Conservation (phyloP, 2,797 vertebrate genomes). For the Ptychobarbus kaznakovi region DNA sequence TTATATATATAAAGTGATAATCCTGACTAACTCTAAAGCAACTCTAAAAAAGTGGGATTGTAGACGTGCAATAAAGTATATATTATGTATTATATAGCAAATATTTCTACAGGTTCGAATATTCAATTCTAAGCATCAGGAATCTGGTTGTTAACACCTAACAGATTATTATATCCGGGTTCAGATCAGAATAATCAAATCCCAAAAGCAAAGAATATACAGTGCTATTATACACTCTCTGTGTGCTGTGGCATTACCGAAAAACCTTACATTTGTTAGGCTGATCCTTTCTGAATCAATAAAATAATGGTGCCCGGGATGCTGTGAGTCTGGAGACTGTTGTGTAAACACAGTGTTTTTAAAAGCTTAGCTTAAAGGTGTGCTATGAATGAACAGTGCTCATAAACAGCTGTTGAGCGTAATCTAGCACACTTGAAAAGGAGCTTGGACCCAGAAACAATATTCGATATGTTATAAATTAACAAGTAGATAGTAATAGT, state of each 20-base stretch:
- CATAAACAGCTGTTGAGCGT: not conserved
- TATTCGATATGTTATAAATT: not conserved
- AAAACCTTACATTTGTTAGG: not conserved
- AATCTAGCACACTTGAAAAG: not conserved
- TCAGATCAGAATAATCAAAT: not conserved
- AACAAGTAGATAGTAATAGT: not conserved
- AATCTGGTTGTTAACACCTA: not conserved
- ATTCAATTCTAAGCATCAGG: not conserved
- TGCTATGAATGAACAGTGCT: not conserved
- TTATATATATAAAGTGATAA: too few species aligned
- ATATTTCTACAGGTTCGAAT: not conserved
- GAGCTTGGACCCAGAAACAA: not conserved
- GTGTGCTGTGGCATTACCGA: not conserved
- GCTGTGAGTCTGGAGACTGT: not conserved
- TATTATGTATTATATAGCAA: not conserved
- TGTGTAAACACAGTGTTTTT: not conserved
- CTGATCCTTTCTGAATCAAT: not conserved
- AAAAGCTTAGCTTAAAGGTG: constrained; percentile 8
- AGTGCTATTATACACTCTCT: not conserved
- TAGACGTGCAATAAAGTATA: not conserved
- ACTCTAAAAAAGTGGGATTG: too few species aligned
- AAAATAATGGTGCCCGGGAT: not conserved
- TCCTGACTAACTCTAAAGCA: too few species aligned
- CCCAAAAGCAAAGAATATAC: constrained; percentile 4
- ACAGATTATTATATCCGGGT: not conserved